Conservation (phyloP, 2,888 invertebrate genomes). For the Zygothrica quintamaculata region DNA sequence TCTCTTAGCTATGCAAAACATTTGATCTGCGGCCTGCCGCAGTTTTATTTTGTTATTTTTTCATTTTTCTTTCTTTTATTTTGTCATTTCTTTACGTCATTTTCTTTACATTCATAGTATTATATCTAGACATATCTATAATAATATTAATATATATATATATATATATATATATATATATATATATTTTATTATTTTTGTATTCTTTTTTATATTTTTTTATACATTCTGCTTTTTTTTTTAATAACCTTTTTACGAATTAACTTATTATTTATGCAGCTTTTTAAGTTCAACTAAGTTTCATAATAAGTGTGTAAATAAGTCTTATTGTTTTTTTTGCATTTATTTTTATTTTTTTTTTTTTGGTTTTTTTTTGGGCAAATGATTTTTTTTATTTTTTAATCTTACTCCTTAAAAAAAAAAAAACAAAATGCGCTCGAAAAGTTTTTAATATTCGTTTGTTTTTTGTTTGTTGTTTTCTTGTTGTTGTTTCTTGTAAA, state of each 20-base stretch:
- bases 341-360: constrained; percentile 44
- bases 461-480: constrained; percentile 7
- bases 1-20: constrained; percentile 49
- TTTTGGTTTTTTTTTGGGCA: constrained; percentile 36
- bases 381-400: constrained; percentile 15
- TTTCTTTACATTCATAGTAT: constrained; percentile 66
- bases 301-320: constrained; percentile 80
- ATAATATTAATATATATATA: no score
- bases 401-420: no score
- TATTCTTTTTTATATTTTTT: constrained; percentile 41
- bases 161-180: constrained; percentile 40
- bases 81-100: neutral
- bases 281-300: constrained; percentile 72
- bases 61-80: constrained; percentile 9
- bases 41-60: constrained; percentile 21
- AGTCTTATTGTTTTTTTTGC: constrained; percentile 72
- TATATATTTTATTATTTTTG: constrained; percentile 28
- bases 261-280: constrained; percentile 42
- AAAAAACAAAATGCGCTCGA: constrained; percentile 54
- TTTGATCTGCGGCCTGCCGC: constrained; percentile 64
- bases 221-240: constrained; percentile 8
- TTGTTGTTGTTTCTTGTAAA: constrained; percentile 58
- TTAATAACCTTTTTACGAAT: constrained; percentile 7
- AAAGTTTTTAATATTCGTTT: constrained; percentile 37
- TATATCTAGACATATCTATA: constrained; percentile 33